A percentile compares a stretch with the other conserved stretches of the same genome.
Conservation (phyloP, 92 coral and sea anemone species). For the Heliopora coerulea region DNA sequence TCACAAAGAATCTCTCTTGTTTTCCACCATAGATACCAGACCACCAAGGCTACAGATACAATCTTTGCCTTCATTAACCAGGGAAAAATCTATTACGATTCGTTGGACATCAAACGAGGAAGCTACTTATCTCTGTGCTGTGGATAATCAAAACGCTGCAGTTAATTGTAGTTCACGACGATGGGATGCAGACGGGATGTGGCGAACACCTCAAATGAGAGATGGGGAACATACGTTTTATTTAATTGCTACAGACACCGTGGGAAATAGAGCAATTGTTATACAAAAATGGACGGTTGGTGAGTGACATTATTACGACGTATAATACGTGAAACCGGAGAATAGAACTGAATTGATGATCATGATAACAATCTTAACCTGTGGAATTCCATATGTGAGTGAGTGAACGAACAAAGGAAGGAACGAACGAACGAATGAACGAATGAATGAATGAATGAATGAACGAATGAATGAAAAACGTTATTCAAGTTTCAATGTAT, state of each 20-base stretch:
- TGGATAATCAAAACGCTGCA: neutral
- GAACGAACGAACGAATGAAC: too few relatives aligned
- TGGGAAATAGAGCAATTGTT: slow-evolving; percentile 8
- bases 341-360: too few relatives aligned
- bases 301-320: slow-evolving; percentile 3
- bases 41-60: neutral
- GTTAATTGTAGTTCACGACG: slow-evolving; percentile 2
- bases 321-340: too few relatives aligned
- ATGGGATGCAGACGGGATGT: neutral
- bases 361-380: too few relatives aligned
- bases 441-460: too few relatives aligned
- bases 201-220: slow-evolving; percentile 13
- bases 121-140: slow-evolving; percentile 16
- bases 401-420: too few relatives aligned
- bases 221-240: slow-evolving; percentile 32
- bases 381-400: too few relatives aligned
- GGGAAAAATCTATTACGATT: neutral
- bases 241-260: slow-evolving; percentile 1
- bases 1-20: neutral
- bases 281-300: neutral
- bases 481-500: too few relatives aligned
- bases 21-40: neutral
- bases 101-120: slow-evolving; percentile 25
- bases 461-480: too few relatives aligned
- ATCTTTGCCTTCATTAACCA: neutral